Conservation (phyloP, 2,888 invertebrate genomes). For the Lycophotia porphyrea region DNA sequence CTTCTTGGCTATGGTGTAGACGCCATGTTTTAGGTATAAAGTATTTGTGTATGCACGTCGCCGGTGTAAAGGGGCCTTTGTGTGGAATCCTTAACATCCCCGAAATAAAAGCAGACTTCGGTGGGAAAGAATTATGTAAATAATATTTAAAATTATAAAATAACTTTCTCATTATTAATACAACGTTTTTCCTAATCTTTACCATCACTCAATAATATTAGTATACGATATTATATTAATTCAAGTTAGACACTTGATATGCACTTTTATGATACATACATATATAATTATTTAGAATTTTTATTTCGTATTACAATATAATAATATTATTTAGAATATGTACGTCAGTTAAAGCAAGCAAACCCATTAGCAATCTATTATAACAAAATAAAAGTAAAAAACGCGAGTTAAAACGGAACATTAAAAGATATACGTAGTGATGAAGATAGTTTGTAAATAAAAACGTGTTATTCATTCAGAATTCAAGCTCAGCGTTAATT, state of each 20-base stretch:
- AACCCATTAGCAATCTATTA: not conserved
- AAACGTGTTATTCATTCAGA: not conserved
- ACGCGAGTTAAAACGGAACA: not conserved
- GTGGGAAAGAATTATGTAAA: slow-evolving; percentile 23
- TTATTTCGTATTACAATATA: not conserved
- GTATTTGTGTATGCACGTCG: no score
- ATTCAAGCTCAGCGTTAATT: not conserved
- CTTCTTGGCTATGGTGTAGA: not conserved
- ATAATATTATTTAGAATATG: slow-evolving; percentile 21
- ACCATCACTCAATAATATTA: slow-evolving; percentile 1
- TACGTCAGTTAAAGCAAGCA: not conserved
- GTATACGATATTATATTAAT: not conserved
- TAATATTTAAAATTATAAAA: slow-evolving; percentile 9
- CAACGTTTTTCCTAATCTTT: not conserved
- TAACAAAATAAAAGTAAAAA: not conserved
- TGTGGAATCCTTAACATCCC: not conserved
- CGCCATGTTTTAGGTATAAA: not conserved
- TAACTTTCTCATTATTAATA: slow-evolving; percentile 6
- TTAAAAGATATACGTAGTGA: not conserved
- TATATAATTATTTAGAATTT: not conserved
- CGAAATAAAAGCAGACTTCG: slow-evolving; percentile 27
- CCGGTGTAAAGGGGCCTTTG: not conserved
- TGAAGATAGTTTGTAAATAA: not conserved
- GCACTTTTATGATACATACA: not conserved
- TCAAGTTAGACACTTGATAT: slow-evolving; percentile 28